These are phyloP conservation scores for Hydrolagus colliei DNA, from an alignment of 2,797 vertebrate genomes.

Conservation along the genomic window DNA sequence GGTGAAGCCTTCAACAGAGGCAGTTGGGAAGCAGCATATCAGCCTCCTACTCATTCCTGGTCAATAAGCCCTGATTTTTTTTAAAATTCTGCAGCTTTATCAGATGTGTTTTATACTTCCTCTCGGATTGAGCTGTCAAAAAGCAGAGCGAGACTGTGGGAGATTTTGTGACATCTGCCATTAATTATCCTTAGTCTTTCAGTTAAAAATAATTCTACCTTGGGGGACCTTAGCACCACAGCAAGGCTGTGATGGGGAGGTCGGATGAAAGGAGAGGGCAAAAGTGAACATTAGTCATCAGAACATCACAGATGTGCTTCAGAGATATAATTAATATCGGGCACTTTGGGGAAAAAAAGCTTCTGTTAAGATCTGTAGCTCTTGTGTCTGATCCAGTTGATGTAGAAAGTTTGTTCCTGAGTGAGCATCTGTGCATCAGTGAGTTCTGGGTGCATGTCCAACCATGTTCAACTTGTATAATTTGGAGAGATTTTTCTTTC, in stretches of 20 bases:
- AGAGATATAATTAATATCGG: slow-evolving; percentile 33
- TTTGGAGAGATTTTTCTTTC: too few species aligned
- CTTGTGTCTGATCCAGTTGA: background rate
- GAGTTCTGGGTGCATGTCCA: too few species aligned
- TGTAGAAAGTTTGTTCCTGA: too few species aligned
- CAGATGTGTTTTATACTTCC: background rate
- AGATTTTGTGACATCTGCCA: slow-evolving; percentile 34
- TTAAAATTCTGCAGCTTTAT: background rate
- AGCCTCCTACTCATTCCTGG: background rate
- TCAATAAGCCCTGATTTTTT: background rate
- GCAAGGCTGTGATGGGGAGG: slow-evolving; percentile 33
- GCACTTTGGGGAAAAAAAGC: background rate
- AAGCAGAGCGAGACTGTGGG: slow-evolving; percentile 34
- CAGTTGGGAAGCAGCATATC: background rate
- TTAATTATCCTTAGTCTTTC: slow-evolving; percentile 39
- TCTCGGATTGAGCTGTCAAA: slow-evolving; percentile 33
- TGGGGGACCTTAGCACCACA: slow-evolving; percentile 30
- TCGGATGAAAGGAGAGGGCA: slow-evolving; percentile 35
- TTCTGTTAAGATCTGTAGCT: background rate
- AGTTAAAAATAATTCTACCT: slow-evolving; percentile 38
- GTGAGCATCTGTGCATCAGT: too few species aligned
- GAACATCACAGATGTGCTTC: slow-evolving; percentile 28
- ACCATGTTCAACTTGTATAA: too few species aligned
- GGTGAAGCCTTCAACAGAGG: background rate
- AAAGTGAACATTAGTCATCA: slow-evolving; percentile 34